Evolutionary conservation across 2,797 vertebrate species (phyloP).

Genomic region (Crax fasciolata): DNA sequence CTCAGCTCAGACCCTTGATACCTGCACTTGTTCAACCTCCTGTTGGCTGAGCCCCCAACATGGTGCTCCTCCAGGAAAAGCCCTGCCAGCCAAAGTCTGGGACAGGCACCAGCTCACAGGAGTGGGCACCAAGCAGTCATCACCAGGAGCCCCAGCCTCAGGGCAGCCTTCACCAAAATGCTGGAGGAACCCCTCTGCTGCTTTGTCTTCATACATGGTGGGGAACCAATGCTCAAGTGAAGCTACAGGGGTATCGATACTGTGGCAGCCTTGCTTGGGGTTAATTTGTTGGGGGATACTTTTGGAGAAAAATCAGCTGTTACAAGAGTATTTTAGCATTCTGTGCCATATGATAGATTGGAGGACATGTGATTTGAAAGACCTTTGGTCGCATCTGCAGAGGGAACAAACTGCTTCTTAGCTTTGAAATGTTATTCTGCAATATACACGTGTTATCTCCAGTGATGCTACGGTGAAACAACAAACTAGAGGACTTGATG

Average conservation of each 20-base stretch:
- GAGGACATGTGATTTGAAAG: not conserved
- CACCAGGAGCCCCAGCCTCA: not conserved
- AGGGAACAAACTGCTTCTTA: not conserved
- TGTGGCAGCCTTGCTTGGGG: not conserved
- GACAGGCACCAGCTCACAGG: not conserved
- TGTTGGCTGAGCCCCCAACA: not conserved
- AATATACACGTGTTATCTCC: rapidly evolving
- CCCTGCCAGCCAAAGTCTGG: not conserved
- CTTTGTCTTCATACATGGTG: not conserved
- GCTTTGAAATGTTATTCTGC: not conserved
- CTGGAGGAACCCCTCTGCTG: not conserved
- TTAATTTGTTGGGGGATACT: not conserved
- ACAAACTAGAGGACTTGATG: not conserved
- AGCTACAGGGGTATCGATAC: not conserved
- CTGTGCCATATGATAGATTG: not conserved
- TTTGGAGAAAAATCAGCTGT: not conserved
- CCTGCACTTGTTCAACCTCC: not conserved
- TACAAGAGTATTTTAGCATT: not conserved
- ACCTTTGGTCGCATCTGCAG: not conserved
- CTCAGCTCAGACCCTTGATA: not conserved
- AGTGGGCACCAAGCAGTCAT: not conserved
- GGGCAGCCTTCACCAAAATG: not conserved
- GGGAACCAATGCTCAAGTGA: not conserved
- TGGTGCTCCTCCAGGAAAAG: not conserved
- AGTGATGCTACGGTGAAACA: not conserved